These are phyloP conservation scores for Sialia sialis DNA, from an alignment of 2,113 vertebrate genomes.

Conservation along the genomic window DNA sequence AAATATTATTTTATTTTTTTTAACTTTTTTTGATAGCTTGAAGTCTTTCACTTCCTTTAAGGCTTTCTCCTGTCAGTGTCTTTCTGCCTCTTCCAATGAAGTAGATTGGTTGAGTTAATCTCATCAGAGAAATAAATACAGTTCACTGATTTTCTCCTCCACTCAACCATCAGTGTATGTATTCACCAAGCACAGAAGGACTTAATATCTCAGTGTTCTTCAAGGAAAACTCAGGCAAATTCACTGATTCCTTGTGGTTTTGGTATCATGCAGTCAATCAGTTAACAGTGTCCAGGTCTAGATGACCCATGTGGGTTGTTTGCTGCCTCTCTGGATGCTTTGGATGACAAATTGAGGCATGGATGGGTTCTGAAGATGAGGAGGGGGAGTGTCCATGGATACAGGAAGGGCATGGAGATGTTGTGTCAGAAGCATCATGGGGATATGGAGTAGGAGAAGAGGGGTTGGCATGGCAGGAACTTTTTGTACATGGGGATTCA, in stretches of 20 bases:
- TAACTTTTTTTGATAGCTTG: neutral
- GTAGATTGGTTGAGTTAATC: neutral
- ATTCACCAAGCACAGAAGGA: neutral
- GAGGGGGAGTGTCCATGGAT: neutral
- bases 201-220: neutral
- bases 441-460: neutral
- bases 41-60: neutral
- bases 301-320: neutral
- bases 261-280: neutral
- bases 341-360: neutral
- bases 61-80: neutral
- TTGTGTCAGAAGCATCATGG: fast-evolving
- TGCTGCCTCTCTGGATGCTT: neutral
- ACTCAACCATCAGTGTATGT: neutral
- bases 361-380: neutral
- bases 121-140: neutral
- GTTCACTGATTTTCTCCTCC: neutral
- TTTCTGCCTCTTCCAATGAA: neutral
- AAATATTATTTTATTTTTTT: neutral
- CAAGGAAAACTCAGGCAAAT: neutral
- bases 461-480: neutral
- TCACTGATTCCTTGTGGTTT: neutral
- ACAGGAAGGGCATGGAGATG: neutral
- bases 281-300: neutral
- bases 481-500: neutral